Base-by-base conservation (phyloP, 2,888 invertebrate species). In the Incurvaria masculella region DNA sequence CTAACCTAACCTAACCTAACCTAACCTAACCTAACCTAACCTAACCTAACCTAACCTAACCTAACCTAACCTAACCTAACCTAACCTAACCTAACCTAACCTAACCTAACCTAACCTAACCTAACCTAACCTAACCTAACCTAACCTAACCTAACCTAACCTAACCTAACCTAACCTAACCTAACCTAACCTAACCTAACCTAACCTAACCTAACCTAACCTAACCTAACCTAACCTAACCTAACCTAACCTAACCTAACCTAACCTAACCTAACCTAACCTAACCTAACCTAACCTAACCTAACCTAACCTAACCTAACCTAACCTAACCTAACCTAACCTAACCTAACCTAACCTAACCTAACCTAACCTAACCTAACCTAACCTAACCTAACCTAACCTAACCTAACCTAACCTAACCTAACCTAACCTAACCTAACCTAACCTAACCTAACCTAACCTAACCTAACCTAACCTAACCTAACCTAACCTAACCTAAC, bases 351-450 rank as follows among this genome's bases (percentile, higher is more conserved):
- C n/a, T n/a, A n/a, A n/a, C n/a, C n/a, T n/a, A n/a, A n/a, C n/a
- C n/a, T 49, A 49, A 49, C 49, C 49, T 49, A 44, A 47, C 47
- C 47, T 49, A 44, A 47, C 49, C 47, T 40, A 23, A 39, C 42
- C 41, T 23, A 39, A 39, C 46, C 46, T 38, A 42, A 46, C 41
- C 45, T 33, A 42, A 45, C 44, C 50, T 48, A 48, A 50, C 50
- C 50, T 48, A 48, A 50, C 50, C 50, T 48, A 48, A 50, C 50
- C 50, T 48, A 48, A 50, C 50, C 50, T 48, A 45, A 50, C 50
- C 50, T 48, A 48, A 50, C 50, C 50, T 48, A 48, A 50, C 50
- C 50, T 48, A 48, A 50, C 50, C 47, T 48, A 48, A 50, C 50
- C 50, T 48, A 48, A 50, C 50, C 50, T 48, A 48, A 47, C 47